phyloP scores from a whole-genome alignment of 2,888 invertebrate genomes.

The Aphrophora alni region DNA sequence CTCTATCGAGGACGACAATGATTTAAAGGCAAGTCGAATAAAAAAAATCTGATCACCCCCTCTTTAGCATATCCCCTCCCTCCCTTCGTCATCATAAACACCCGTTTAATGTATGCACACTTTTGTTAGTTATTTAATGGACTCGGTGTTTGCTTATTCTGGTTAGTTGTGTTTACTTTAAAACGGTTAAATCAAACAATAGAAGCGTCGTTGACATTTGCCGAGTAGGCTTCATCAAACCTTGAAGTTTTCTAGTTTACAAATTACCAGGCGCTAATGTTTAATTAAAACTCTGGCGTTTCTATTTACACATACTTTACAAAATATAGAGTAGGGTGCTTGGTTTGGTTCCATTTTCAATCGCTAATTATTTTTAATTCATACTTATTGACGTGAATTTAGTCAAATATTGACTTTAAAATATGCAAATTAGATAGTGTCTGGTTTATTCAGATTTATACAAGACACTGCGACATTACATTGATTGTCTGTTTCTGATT shows the following conservation, averaged over 20 bases:
- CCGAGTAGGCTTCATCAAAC: neutral
- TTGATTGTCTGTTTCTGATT: no score
- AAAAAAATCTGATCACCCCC: neutral
- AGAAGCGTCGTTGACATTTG: neutral
- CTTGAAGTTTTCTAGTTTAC: neutral
- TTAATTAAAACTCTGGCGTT: neutral
- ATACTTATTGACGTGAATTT: no score
- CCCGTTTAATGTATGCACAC: slow-evolving; percentile 4
- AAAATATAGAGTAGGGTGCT: no score
- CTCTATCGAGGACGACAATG: neutral
- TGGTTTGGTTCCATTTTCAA: no score
- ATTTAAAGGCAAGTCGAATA: neutral
- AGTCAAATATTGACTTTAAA: no score
- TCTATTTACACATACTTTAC: no score
- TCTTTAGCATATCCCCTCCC: neutral
- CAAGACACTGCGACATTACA: no score
- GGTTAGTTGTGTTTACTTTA: neutral
- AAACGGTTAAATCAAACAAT: neutral
- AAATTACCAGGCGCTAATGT: neutral
- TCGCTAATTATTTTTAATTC: no score
- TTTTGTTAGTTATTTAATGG: slow-evolving; percentile 6
- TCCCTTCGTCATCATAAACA: neutral
- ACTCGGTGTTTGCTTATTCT: neutral
- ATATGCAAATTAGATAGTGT: no score
- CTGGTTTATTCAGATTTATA: no score